Evolutionary conservation across 2,113 vertebrate species (phyloP).

Genomic region (Urocynchramus pylzowi): DNA sequence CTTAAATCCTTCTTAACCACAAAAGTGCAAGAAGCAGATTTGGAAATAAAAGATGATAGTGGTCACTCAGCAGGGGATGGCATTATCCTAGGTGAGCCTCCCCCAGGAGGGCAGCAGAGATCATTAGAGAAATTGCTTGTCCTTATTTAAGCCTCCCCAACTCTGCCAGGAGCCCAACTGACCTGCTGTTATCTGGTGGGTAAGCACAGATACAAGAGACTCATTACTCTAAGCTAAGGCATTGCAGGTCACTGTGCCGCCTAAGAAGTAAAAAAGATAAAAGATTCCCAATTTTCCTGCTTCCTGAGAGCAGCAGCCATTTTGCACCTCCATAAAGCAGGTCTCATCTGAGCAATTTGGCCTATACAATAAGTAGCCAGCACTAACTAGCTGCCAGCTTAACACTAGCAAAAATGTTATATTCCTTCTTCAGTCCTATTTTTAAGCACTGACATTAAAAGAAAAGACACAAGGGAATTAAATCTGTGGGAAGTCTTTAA

Average conservation of each 20-base stretch:
- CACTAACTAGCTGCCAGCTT: not conserved
- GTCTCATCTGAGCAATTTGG: not conserved
- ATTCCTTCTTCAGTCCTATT: not conserved
- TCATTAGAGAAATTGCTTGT: slow-evolving; percentile 8
- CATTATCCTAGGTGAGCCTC: not conserved
- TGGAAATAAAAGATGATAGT: not conserved
- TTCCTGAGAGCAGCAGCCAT: not conserved
- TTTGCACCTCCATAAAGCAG: not conserved
- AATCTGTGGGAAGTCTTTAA: not conserved
- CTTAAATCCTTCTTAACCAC: not conserved
- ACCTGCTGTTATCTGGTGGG: not conserved
- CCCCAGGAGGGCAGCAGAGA: not conserved
- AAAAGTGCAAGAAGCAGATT: not conserved
- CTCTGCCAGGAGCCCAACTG: not conserved
- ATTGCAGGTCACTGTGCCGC: not conserved
- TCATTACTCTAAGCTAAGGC: not conserved
- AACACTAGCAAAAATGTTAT: not conserved
- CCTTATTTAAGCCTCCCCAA: not conserved
- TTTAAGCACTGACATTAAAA: slow-evolving; percentile 13
- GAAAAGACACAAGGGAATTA: slow-evolving; percentile 11
- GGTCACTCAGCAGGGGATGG: not conserved
- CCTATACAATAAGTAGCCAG: not conserved
- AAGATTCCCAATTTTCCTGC: not conserved
- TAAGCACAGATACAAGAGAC: not conserved
- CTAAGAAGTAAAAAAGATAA: not conserved